Evolutionary conservation across 2,888 invertebrate species (phyloP).

Genomic region (Dolichomitus sp.): DNA sequence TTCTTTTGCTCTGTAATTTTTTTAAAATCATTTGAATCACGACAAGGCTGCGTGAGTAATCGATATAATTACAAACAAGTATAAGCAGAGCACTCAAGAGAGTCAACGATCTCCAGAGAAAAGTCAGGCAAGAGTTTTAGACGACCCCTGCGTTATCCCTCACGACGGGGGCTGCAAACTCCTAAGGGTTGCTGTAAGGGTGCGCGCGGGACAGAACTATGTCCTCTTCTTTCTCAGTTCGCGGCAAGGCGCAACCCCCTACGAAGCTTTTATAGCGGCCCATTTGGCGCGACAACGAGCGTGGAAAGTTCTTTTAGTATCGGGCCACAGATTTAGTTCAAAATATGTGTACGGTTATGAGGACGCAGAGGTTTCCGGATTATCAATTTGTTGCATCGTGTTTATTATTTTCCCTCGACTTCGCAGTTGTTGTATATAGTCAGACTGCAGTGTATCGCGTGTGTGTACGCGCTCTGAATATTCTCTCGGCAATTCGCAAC

Average conservation of each 20-base stretch:
- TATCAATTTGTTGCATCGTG: slow-evolving; percentile 85
- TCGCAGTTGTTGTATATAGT: slow-evolving; percentile 45
- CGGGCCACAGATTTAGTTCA: slow-evolving; percentile 82
- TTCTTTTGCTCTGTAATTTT: neutral
- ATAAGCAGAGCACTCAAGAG: neutral
- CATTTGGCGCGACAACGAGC: slow-evolving; percentile 86
- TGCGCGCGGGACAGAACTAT: slow-evolving; percentile 6
- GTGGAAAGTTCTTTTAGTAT: slow-evolving; percentile 85
- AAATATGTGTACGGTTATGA: slow-evolving; percentile 84
- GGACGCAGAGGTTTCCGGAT: slow-evolving; percentile 79
- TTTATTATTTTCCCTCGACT: slow-evolving; percentile 80
- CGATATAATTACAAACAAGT: slow-evolving; percentile 4
- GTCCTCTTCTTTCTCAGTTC: slow-evolving; percentile 37
- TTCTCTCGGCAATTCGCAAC: slow-evolving; percentile 56
- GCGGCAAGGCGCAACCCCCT: slow-evolving; percentile 50
- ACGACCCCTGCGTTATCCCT: slow-evolving; percentile 46
- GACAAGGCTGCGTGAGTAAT: slow-evolving; percentile 38
- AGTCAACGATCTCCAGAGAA: slow-evolving; percentile 13
- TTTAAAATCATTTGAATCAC: slow-evolving; percentile 6
- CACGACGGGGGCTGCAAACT: slow-evolving; percentile 37
- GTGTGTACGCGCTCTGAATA: slow-evolving; percentile 58
- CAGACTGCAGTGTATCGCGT: slow-evolving; percentile 25
- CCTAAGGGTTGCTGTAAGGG: slow-evolving; percentile 53
- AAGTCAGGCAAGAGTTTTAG: slow-evolving; percentile 47
- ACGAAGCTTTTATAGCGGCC: slow-evolving; percentile 85